Conservation (phyloP, 2,113 vertebrate genomes). For the Anoura caudifer region DNA sequence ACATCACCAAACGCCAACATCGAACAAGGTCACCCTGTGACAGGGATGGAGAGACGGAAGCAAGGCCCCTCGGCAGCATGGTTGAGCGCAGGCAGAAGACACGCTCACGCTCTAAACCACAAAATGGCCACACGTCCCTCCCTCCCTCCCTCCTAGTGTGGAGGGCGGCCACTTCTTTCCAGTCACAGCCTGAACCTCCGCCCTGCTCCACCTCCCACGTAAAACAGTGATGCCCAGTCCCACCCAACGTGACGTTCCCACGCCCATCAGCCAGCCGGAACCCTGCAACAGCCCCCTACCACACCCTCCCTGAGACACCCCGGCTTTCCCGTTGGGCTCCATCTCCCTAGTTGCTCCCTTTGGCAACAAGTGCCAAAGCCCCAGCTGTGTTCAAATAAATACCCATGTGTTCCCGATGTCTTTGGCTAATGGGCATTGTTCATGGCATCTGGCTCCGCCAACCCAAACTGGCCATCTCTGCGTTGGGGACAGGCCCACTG, state of each 20-base stretch:
- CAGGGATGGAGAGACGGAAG: neutral
- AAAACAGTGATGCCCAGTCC: neutral
- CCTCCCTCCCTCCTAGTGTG: neutral
- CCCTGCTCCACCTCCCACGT: neutral
- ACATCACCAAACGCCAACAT: neutral
- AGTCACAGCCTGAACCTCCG: fast-evolving
- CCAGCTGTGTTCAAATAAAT: neutral
- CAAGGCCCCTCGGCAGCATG: neutral
- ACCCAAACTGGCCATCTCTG: neutral
- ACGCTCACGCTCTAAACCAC: neutral
- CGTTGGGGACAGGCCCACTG: neutral
- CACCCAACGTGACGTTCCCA: neutral
- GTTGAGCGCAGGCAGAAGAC: neutral
- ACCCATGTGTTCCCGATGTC: neutral
- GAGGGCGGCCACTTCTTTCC: neutral
- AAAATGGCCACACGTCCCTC: fast-evolving
- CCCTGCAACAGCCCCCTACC: fast-evolving
- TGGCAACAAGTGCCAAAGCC: neutral
- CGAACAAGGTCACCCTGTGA: neutral
- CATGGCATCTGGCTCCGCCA: neutral
- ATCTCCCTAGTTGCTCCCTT: neutral
- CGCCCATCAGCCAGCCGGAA: neutral
- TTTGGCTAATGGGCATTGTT: neutral
- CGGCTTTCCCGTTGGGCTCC: no score
- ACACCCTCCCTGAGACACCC: neutral